Evolutionary conservation across 2,113 vertebrate species (phyloP), one percentile per base, ranked within the genome.

Genomic region (Perccottus glenii): DNA sequence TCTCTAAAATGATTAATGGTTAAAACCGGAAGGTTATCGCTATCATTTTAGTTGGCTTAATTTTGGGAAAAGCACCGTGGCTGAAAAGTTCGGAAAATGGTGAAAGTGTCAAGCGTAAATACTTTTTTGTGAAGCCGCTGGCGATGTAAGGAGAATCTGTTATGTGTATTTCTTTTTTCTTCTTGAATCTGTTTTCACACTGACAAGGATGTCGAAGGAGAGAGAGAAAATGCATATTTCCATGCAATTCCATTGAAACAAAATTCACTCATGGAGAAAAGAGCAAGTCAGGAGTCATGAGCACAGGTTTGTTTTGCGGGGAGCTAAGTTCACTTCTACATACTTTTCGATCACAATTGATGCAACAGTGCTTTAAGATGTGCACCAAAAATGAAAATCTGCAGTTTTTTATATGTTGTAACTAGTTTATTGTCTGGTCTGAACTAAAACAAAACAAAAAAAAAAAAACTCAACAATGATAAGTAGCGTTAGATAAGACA

Each of bases 231-330:
- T 48, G 15, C 49, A 14, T 57, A 70, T 79, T 82, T 83, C 76
- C 59, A 73, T 70, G 70, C 67, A 66, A 9, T 86, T 88, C 77
- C 80, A 88, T 85, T 90, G 86, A 92, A 91, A 87, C 85, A 64
- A 46, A 67, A 75, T 76, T 89, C 80, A 83, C 91, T 88, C 90
- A 93, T 92, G 92, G 92, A 91, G 84, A 90, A 89, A 85, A 77
- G 85, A 90, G 69, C 72, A 52, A 87, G 86, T 89, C 81, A 70
- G 85, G 90, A 93, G 92, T 90, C 93, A 94, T 94, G 93, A 94
- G 92, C 90, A 77, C 93, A 94, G 93, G 93, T 94, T 92, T 85
- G 93, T 91, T 87, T 90, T 80, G 57, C 69, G 77, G 50, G 80
- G 51, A 83, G 80, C 74, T 76, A 73, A 80, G 10, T 68, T 68